A percentile compares a stretch with the other conserved stretches of the same genome.
Evolutionary conservation across 2,113 vertebrate genomes (phyloP).

Genomic region (Mormoops blainvillei): DNA sequence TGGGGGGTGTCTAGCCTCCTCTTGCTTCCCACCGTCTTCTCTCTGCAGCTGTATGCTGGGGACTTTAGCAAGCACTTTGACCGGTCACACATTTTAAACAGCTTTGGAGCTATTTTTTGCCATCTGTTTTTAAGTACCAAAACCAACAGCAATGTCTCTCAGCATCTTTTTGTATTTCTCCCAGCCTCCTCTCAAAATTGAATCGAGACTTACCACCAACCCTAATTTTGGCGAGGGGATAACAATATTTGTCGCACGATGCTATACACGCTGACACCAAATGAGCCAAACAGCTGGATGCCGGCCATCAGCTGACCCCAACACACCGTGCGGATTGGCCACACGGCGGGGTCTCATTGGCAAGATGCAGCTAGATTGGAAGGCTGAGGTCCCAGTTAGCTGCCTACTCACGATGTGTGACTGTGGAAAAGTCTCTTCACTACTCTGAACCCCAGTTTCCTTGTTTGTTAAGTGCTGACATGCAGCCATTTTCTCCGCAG

Average conservation of each 20-base stretch:
- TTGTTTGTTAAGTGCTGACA: background rate
- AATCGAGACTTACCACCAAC: constrained; percentile 17
- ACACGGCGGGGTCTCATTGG: background rate
- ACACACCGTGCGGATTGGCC: rapidly evolving
- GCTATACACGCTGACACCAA: background rate
- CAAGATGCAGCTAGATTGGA: background rate
- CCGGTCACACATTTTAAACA: background rate
- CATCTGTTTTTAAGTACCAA: constrained; percentile 50
- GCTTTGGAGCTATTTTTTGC: background rate
- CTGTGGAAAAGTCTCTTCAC: background rate
- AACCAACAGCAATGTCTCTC: constrained; percentile 1
- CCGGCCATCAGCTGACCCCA: no score
- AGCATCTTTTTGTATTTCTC: background rate
- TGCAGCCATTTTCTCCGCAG: background rate
- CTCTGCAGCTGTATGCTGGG: background rate
- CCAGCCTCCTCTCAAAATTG: background rate
- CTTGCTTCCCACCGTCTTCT: background rate
- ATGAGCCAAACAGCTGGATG: background rate
- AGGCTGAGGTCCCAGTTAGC: background rate
- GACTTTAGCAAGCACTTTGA: background rate
- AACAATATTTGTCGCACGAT: background rate
- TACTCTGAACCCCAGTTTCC: background rate
- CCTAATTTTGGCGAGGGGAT: background rate
- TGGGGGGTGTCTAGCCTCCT: background rate
- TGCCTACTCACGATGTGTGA: background rate